phyloP scores from a whole-genome alignment of 2,113 vertebrate genomes.

The Agapornis roseicollis region DNA sequence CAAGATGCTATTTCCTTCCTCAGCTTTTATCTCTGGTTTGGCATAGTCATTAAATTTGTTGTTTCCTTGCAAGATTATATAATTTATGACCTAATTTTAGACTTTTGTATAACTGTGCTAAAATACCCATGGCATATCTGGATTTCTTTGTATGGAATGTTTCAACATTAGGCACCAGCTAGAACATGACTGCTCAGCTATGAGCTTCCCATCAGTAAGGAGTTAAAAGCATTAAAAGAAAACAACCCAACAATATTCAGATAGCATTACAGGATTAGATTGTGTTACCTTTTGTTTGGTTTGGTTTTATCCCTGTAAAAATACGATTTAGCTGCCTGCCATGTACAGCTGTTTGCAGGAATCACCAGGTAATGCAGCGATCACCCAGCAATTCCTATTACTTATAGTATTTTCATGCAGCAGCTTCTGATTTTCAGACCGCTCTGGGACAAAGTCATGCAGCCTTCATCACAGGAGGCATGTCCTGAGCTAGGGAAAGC shows the following conservation, averaged over 20 bases:
- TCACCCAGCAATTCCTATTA: background rate
- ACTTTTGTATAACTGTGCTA: background rate
- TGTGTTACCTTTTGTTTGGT: background rate
- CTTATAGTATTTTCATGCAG: background rate
- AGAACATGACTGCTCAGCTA: background rate
- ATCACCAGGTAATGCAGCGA: background rate
- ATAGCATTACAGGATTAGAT: background rate
- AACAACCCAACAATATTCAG: background rate
- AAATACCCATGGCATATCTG: background rate
- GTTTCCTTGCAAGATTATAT: slow-evolving; percentile 62
- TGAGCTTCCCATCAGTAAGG: background rate
- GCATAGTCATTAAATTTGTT: slow-evolving; percentile 61
- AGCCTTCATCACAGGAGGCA: background rate
- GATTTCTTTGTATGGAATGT: background rate
- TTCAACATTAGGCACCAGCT: background rate
- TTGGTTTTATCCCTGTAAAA: background rate
- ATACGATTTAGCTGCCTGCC: background rate
- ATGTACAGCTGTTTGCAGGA: background rate
- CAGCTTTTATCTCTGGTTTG: slow-evolving; percentile 63
- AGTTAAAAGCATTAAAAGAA: background rate
- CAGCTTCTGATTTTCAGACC: background rate
- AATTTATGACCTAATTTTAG: slow-evolving; percentile 68
- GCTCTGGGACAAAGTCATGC: background rate
- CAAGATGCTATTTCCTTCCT: slow-evolving; percentile 63
- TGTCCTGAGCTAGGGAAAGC: background rate